These are phyloP conservation scores for Drosophila teissieri DNA, from an alignment of 1,140 invertebrate genomes.

Conservation along the genomic window DNA sequence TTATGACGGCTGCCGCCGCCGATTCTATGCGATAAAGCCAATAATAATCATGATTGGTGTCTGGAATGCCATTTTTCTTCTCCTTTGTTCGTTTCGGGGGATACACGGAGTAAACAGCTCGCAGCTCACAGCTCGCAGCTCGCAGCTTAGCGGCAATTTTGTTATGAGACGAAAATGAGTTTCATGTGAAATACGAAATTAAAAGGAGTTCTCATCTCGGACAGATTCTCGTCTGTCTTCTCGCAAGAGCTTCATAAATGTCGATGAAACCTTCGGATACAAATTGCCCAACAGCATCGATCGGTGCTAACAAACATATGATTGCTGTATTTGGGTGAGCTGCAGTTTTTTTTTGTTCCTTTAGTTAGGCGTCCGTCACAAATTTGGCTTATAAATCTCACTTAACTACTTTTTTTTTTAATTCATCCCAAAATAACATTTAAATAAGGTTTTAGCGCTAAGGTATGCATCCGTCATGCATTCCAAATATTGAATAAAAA, in stretches of 20 bases:
- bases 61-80: constrained; percentile 60
- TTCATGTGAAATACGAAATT: constrained; percentile 52
- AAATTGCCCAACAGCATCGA: constrained; percentile 31
- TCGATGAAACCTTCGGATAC: constrained; percentile 11
- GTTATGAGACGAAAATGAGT: constrained; percentile 54
- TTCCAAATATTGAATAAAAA: too few relatives aligned
- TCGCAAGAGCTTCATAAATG: constrained; percentile 4
- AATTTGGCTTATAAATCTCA: background rate
- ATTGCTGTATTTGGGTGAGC: background rate
- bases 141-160: constrained; percentile 58
- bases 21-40: constrained; percentile 56
- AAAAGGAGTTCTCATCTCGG: constrained; percentile 31
- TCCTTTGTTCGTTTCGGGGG: constrained; percentile 12
- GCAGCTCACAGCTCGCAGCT: constrained; percentile 10
- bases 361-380: background rate
- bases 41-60: constrained; percentile 77
- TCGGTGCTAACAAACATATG: constrained; percentile 5
- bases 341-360: too few relatives aligned
- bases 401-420: background rate
- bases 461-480: too few relatives aligned
- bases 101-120: constrained; percentile 1
- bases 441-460: too few relatives aligned
- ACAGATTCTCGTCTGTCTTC: constrained; percentile 23
- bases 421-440: too few relatives aligned
- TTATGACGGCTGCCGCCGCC: constrained; percentile 32